Percentiles rank a stretch among this genome's conserved stretches.
Evolutionary conservation across 1,140 invertebrate species (phyloP).

Genomic region (Cydia fagiglandana): DNA sequence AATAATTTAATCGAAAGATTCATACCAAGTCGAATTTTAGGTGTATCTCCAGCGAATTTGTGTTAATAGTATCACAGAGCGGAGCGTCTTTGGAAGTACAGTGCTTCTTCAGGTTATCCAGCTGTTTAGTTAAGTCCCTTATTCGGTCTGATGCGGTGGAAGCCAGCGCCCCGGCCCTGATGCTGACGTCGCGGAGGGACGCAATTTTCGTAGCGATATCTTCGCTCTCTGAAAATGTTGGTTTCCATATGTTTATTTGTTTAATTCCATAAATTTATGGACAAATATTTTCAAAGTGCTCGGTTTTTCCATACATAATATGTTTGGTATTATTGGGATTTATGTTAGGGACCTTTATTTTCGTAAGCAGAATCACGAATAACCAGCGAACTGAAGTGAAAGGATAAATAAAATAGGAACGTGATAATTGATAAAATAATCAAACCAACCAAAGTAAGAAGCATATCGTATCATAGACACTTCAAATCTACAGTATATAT

Average conservation of each 20-base stretch:
- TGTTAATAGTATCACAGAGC: slow-evolving; percentile 84
- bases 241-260: no score
- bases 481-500: slow-evolving; percentile 25
- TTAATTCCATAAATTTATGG: no score
- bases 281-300: no score
- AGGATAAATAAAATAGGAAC: no score
- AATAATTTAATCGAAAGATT: slow-evolving; percentile 15
- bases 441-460: background rate
- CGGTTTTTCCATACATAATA: no score
- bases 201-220: slow-evolving; percentile 78
- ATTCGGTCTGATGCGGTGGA: slow-evolving; percentile 69
- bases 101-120: slow-evolving; percentile 80
- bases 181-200: slow-evolving; percentile 75
- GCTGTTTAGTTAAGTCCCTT: slow-evolving; percentile 79
- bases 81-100: slow-evolving; percentile 81
- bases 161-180: slow-evolving; percentile 63
- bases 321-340: no score
- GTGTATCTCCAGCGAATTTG: slow-evolving; percentile 79
- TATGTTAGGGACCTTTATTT: no score
- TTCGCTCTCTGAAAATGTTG: slow-evolving; percentile 66
- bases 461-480: background rate
- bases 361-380: no score
- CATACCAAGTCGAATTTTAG: slow-evolving; percentile 75
- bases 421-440: no score
- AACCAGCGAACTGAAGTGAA: no score